Conservation (phyloP, 2,113 vertebrate species). For the Paracanthobrama guichenoti region DNA sequence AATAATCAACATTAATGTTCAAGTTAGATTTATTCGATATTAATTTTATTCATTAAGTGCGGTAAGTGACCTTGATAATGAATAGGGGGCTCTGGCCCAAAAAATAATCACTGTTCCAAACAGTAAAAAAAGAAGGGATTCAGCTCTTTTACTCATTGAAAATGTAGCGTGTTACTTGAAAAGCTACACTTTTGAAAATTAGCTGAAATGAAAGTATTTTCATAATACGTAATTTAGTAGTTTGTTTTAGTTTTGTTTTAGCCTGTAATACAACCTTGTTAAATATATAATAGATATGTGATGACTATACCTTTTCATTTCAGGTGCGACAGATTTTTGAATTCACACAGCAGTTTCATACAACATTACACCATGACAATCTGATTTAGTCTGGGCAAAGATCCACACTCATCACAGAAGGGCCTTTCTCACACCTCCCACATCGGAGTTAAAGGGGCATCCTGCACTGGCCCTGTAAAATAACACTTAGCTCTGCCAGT, state of each 20-base stretch:
- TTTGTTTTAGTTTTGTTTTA: background rate
- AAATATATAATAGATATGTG: background rate
- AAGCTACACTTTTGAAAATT: background rate
- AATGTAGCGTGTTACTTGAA: background rate
- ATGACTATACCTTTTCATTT: background rate
- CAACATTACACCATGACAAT: background rate
- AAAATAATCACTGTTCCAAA: background rate
- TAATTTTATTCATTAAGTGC: too few relatives aligned
- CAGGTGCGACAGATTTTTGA: background rate
- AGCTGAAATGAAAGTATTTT: background rate
- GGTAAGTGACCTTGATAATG: too few relatives aligned
- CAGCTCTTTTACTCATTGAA: background rate
- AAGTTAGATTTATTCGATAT: background rate
- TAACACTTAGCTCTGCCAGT: slow-evolving; percentile 66
- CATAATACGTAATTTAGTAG: background rate
- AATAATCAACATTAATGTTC: background rate
- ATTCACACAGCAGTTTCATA: background rate
- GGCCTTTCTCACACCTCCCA: slow-evolving; percentile 33
- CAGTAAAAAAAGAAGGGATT: background rate
- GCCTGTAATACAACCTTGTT: background rate
- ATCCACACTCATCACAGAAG: background rate
- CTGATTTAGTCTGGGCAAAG: slow-evolving; percentile 4
- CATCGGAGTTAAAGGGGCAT: background rate
- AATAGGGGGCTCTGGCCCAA: background rate
- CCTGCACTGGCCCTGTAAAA: slow-evolving; percentile 57